Percentiles rank a stretch among this genome's conserved stretches.
phyloP scores from a whole-genome alignment of 2,113 vertebrate genomes.

The Pandion haliaetus region DNA sequence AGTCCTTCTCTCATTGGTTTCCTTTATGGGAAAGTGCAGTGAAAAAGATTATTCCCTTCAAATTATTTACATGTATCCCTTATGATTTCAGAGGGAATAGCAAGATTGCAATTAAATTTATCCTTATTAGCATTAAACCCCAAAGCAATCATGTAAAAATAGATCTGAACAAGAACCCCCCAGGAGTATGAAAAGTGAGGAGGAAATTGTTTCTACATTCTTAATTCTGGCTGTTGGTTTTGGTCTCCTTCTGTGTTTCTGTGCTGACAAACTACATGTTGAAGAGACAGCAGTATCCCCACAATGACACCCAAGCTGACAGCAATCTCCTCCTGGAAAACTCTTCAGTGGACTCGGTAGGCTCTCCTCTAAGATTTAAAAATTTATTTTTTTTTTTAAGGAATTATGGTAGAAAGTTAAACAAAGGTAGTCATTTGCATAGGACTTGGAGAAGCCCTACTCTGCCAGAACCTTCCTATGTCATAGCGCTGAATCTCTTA shows the following conservation, averaged over 20 bases:
- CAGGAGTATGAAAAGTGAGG: background rate
- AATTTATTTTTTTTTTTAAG: background rate
- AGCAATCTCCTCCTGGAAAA: background rate
- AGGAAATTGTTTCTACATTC: background rate
- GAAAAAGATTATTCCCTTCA: background rate
- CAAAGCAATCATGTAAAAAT: background rate
- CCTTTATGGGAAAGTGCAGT: background rate
- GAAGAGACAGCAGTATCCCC: background rate
- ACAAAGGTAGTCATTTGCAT: background rate
- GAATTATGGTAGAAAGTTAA: background rate
- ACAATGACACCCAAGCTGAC: background rate
- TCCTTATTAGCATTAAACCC: background rate
- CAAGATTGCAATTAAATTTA: background rate
- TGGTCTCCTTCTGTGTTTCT: background rate
- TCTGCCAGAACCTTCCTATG: background rate
- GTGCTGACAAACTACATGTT: background rate
- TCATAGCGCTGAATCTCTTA: background rate
- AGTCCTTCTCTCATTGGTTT: background rate
- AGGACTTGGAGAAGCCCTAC: background rate
- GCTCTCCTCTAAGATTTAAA: background rate
- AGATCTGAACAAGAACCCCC: background rate
- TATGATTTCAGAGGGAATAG: background rate
- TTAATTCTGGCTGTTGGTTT: background rate
- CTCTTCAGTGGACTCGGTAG: background rate
- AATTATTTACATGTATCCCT: background rate